These are phyloP conservation scores for Neuroscelio doddi DNA, from an alignment of 2,888 invertebrate genomes.

Conservation along the genomic window DNA sequence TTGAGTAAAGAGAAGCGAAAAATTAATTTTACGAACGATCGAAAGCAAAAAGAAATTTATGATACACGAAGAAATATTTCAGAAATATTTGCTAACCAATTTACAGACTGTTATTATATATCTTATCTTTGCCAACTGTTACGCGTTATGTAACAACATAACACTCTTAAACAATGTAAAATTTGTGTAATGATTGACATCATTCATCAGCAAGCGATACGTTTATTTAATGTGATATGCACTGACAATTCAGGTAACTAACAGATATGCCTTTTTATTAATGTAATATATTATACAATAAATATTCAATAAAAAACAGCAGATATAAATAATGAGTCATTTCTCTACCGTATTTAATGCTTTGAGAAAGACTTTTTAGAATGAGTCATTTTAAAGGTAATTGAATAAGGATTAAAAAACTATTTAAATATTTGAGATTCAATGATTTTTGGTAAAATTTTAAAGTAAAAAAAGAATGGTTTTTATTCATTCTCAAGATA, in stretches of 20 bases:
- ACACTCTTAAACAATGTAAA: slow-evolving; percentile 11
- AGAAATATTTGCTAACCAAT: too few relatives aligned
- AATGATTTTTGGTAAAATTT: too few relatives aligned
- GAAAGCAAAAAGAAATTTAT: neutral
- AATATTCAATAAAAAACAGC: slow-evolving; percentile 10
- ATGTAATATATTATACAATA: slow-evolving; percentile 23
- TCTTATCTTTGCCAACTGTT: slow-evolving; percentile 15
- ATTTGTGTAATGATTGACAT: neutral
- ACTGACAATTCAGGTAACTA: slow-evolving; percentile 34
- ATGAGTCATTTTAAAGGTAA: too few relatives aligned
- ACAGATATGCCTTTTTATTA: slow-evolving; percentile 29
- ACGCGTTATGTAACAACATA: slow-evolving; percentile 16
- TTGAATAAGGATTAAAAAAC: too few relatives aligned
- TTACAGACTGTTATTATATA: neutral
- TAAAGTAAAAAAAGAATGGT: too few relatives aligned
- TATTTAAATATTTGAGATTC: too few relatives aligned
- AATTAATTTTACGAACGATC: slow-evolving; percentile 5
- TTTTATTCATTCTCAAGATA: too few relatives aligned
- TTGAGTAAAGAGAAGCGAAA: slow-evolving; percentile 1
- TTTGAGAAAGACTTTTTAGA: too few relatives aligned
- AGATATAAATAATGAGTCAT: too few relatives aligned
- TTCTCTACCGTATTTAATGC: too few relatives aligned
- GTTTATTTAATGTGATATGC: slow-evolving; percentile 36
- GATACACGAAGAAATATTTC: neutral
- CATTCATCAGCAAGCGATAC: slow-evolving; percentile 3